Evolutionary conservation across 2,113 vertebrate species (phyloP), one percentile per base, ranked within the genome.

Genomic region (Chinchilla lanigera): DNA sequence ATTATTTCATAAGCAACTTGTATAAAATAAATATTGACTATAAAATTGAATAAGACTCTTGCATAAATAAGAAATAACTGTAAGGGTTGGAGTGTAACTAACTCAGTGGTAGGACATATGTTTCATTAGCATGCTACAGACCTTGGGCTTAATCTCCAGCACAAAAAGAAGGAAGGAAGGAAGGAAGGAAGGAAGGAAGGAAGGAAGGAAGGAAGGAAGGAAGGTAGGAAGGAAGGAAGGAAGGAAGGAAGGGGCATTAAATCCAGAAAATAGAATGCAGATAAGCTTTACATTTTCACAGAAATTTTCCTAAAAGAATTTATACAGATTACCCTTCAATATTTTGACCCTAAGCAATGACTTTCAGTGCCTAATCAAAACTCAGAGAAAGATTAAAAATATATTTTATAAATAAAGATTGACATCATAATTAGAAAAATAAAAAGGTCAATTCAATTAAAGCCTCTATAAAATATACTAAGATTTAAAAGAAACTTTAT

Each of bases 371-470:
- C 35, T 92, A 3, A 41, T 86, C 20, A 93, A 93, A 96, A 89
- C 44, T 96, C 71, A 86, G 41, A 93, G 52, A 80, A 92, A 93
- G 52, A 85, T 75, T 88, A 78, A 96, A 96, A 89, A 41, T 71
- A 56, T 1, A 24, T 67, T 93, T 92, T 87, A 4, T 50, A 96
- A 94, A 60, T 94, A 87, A 81, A 75, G 86, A 84, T 7, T 89
- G 78, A 44, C 54, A 96, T 19, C 65, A 3, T 69, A 89, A 94
- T 86, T 95, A 80, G 96, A 96, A 91, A 93, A 75, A 19, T 83
- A 33, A 93, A 96, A 73, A 85, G 63, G 44, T 71, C 75, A 91
- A 81, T 80, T 97, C 83, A 16, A 91, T 89, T 67, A 93, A 96
- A 97, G 80, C 4, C 5, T 82, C 38, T 82, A 83, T 16, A 87